phyloP scores from a whole-genome alignment of 2,888 invertebrate species.

The Archaeoteleia sp. region DNA sequence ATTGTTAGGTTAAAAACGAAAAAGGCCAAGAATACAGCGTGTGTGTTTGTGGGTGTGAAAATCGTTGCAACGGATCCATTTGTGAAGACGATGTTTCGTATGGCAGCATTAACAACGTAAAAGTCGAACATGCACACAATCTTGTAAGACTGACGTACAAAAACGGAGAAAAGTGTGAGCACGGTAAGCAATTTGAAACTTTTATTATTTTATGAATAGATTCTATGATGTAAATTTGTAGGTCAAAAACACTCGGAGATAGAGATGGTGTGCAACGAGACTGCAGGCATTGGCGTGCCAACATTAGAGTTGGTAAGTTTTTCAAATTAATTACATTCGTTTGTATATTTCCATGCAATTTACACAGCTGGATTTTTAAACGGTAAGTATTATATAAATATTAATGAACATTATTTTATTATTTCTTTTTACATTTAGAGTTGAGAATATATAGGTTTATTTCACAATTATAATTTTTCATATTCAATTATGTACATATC shows the following conservation, averaged over 20 bases:
- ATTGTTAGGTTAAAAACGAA: no score
- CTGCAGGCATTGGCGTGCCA: conserved; percentile 59
- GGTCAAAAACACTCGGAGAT: conserved; percentile 60
- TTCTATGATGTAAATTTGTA: conserved; percentile 40
- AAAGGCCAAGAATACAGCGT: conserved; percentile 60
- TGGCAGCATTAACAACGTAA: conserved; percentile 60
- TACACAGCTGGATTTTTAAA: no score
- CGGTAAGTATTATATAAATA: no score
- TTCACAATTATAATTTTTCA: no score
- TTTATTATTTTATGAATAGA: conserved; percentile 25
- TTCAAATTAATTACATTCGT: no score
- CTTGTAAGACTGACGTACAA: conserved; percentile 59
- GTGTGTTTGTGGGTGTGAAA: conserved; percentile 59
- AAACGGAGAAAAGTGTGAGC: conserved; percentile 60
- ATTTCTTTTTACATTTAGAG: no score
- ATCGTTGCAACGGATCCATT: conserved; percentile 62
- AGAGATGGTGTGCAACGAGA: conserved; percentile 58
- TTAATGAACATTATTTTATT: no score
- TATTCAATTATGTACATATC: no score
- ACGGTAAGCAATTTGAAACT: conserved; percentile 57
- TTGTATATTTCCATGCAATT: no score
- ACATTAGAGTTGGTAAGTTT: conserved; percentile 60
- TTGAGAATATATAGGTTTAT: no score
- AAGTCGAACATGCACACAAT: conserved; percentile 61
- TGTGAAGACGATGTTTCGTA: conserved; percentile 60